Base-by-base conservation (phyloP, 2,888 invertebrate species). In the Aleiodes leptofemur region DNA sequence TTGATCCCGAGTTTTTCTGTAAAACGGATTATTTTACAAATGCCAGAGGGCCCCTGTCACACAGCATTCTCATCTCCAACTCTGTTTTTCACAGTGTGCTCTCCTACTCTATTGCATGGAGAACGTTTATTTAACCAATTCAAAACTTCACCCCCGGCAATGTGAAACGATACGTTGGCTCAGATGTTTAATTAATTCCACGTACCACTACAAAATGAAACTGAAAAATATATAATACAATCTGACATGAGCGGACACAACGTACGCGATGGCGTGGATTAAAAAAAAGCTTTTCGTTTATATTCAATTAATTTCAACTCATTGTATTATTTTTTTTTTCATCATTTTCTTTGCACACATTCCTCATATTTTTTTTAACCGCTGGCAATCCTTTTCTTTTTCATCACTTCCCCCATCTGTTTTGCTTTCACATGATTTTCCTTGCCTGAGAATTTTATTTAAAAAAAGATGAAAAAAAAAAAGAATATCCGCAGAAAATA, bases 111-210 rank as follows among this genome's bases (percentile, higher is more conserved):
- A 43, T 14, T 64, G 48, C 69, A n/a, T 69, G 51, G 66, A 56
- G 50, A 75, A 75, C 64, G 66, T 75, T 69, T 71, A 75, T 75
- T 75, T 71, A 59, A 56, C 48, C 55, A 55, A 71, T 71, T 71
- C 55, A 16, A 73, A 50, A 50, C 29, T 68, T 55, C 16, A 55
- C 56, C 57, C 48, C 55, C 48, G 71, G 71, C 71, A 34, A 34
- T 43, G 57, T 38, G 29, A 7, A 57, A 43, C 57, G 55, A 76
- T 78, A 74, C 77, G 77, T 79, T 81, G 79, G 82, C 86, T 86
- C 85, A 82, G 86, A 84, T 86, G 83, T 86, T 86, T 86, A 86
- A 86, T 86, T 86, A 86, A 86, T 86, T 86, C 83, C 76, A 83
- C 83, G 85, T 86, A 82, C 78, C 83, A 34, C 57, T 81, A 74